Base-by-base conservation (phyloP, 2,113 vertebrate genomes). In the Gnathochromis pfefferi region DNA sequence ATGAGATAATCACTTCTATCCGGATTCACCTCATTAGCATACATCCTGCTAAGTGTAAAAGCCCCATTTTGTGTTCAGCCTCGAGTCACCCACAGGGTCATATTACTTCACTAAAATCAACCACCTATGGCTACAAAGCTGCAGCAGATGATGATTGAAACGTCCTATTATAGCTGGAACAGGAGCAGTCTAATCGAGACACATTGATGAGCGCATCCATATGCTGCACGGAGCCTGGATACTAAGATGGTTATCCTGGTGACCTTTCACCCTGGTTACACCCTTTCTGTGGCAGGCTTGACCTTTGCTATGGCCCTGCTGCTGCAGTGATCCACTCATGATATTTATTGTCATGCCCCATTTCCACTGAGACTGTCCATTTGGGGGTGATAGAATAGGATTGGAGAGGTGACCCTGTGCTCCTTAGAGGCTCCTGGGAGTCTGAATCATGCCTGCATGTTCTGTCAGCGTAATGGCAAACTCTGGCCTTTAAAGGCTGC, bases 271-370 rank as follows among this genome's bases (percentile, higher is more conserved):
- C 93, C 7, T n/a, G 2, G 80, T 79, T 58, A 85, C 91, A 87
- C 87, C 93, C 84, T 91, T 88, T 80, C 86, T 79, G 60, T 87
- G 86, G 80, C 75, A 91, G 86, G 75, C 51, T 40, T 91, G 93
- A 94, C 94, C 93, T 94, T 91, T 93, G 85, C 53, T 38, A 11
- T 86, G 89, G 55, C 91, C 89, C 83, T 19, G 47, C 81, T 68
- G 87, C 81, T 55, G 33, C 63, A 88, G 26, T 88, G 91, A 93
- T 93, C 89, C 23, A 54, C 88, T 91, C 87, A 91, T 91, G 90
- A 82, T 89, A 90, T 95, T 93, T 92, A 85, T 91, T 92, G 93
- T 93, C 93, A 92, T 85, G 93, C 93, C 90, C 63, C 90, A 93
- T 94, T 91, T 93, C 93, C 92, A 88, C 90, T 84, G 85, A 28